Base-by-base conservation (phyloP, 2,113 vertebrate genomes). In the Pavo muticus region DNA sequence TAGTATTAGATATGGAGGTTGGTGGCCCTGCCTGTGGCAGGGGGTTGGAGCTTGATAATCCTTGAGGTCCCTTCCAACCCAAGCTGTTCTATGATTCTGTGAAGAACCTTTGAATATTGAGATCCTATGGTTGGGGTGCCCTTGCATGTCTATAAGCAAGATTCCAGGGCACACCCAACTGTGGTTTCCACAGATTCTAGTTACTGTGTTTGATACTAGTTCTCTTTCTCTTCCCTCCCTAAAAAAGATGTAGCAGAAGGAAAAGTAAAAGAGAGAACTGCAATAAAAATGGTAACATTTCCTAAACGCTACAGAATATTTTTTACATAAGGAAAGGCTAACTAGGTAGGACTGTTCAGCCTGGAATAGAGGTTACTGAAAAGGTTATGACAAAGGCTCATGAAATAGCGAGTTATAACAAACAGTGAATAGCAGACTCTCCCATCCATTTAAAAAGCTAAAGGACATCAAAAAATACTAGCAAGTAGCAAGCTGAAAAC, bases 401-500 rank as follows among this genome's bases (percentile, higher is more conserved):
- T 17, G 48, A 78, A 92, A 81, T 54, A 77, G 21, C 32, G 25
- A 64, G 30, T 57, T 83, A 44, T 25, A 71, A 60, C n/a, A 14
- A 86, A 60, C 35, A 77, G 15, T 23, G 86, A 87, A 64, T 81
- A 90, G 37, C 39, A 72, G 73, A 17, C 19, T 75, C 32, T 77
- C 17, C 35, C 74, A 52, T 75, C 88, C 88, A 52, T 68, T 69
- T 30, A 29, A 65, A 81, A 86, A 77, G 42, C 11, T 75, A 39
- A 86, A 81, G 39, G 14, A 2, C 25, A 61, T 88, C 65, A 90
- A 84, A 78, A 82, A 44, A 25, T 87, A 69, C 48, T 84, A 84
- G 17, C 39, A 88, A 54, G 9, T 44, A 75, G 29, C 39, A 59
- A 90, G 47, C 77, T 95, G 35, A 90, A 88, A 94, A 84, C 76